Evolutionary conservation across 1,140 invertebrate genomes (phyloP), one percentile per base, ranked within the genome.

Genomic region (Drosophila guanche): DNA sequence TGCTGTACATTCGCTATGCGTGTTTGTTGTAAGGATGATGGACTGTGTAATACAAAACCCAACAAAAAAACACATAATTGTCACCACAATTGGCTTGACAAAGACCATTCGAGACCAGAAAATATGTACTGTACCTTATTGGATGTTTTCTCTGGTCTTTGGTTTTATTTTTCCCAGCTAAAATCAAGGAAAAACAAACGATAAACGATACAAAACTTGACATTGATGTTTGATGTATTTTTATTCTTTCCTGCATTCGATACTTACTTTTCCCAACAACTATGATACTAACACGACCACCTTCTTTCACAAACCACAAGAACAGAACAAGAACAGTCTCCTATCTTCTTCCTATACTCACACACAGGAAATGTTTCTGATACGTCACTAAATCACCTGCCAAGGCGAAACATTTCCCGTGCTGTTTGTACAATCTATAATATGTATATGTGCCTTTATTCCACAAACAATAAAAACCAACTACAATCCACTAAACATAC

Each of bases 1-100:
- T 85, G 85, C 85, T 89, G 85, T 89, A 89, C 65, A 89, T 89
- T 74, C 80, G 80, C 80, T 85, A 85, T 85, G 57, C 76, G 81
- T 85, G 80, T 85, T 85, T 86, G 77, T 85, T 85, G 80, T 85
- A 80, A 80, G 80, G 81, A 69, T 76, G 81, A 69, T 79, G 76
- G 71, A 86, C 56, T 86, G 66, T 84, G 62, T 73, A 59, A 68
- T 12, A 67, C 47, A 56, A 10, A 63, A 51, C 14, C 29, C 29
- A 59, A 48, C 29, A 42, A 42, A 25, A n/a, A 4, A 41, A 56
- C 20, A 40, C 27, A 57, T 76, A 23, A 80, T 85, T 86, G 76
- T 56, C 76, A 79, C 57, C 48, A 67, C 5, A 25, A 41, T 20
- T 20, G 16, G 16, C 16, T 20, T 20, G 16, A 20, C 16, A 20